Evolutionary conservation across 2,797 vertebrate genomes (phyloP).

Genomic region (Sardinella longiceps): DNA sequence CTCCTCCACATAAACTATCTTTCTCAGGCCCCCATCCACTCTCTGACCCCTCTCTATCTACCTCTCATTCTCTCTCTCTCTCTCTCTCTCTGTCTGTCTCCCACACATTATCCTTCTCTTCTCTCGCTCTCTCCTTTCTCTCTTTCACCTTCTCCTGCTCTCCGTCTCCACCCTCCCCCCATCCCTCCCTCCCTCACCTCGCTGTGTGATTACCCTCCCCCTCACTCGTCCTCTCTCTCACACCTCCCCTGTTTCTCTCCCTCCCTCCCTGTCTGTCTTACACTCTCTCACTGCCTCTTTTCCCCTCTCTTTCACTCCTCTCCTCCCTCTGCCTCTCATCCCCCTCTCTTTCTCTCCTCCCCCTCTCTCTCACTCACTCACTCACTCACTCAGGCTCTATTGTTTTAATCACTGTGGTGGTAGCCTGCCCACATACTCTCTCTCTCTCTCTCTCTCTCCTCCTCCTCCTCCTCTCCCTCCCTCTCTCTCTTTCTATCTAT

Average conservation of each 20-base stretch:
- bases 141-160: not conserved
- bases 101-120: not conserved
- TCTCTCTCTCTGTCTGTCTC: not conserved
- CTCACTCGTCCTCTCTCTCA: conserved; percentile 27
- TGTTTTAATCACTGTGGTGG: not conserved
- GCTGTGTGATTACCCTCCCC: not conserved
- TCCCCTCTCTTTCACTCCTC: conserved; percentile 33
- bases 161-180: not conserved
- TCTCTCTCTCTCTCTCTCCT: not conserved
- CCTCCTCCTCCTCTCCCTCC: not conserved
- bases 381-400: not conserved
- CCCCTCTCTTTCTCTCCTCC: conserved; percentile 20
- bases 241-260: conserved; percentile 8
- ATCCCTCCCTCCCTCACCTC: not conserved
- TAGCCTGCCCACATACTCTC: not conserved
- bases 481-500: not conserved
- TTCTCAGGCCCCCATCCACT: not conserved
- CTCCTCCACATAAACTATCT: not conserved
- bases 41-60: not conserved
- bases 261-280: not conserved
- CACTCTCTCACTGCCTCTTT: conserved; percentile 30
- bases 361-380: no score
- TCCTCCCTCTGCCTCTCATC: not conserved
- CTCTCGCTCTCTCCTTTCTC: not conserved
- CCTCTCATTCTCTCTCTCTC: not conserved